Evolutionary conservation across 2,888 invertebrate species (phyloP), one percentile per base, ranked within the genome.

Genomic region (Dicranocentrus wangi): DNA sequence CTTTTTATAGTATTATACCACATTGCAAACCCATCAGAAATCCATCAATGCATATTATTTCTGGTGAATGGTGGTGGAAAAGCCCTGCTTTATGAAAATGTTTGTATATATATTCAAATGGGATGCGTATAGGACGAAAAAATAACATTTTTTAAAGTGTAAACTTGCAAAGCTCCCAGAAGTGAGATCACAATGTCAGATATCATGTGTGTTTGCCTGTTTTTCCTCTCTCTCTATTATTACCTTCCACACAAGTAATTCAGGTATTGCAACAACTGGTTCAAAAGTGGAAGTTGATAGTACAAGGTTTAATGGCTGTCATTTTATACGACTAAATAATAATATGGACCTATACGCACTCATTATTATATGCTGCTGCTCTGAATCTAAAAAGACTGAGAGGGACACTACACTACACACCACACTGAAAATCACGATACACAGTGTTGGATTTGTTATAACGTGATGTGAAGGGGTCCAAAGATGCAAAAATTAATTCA

Each of bases 281-380:
- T 79, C 65, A 78, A 65, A 79, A 79, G 78, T 79, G 78, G 78
- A 79, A 79, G 78, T 79, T 79, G 78, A 79, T 79, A 71, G 43
- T 65, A 58, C 66, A 65, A 71, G 71, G 32, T 79, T 79, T 71
- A 79, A 79, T 71, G 71, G 71, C 78, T 79, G 78, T 79, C 78
- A 79, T 79, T 70, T 78, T 65, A 65, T 47, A 76, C 21, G 69
- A 69, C 69, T 69, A n/a, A n/a, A n/a, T n/a, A 69, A 69, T 69
- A 69, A 69, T 69, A 69, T 69, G 39, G 53, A 39, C 19, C 51
- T 47, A 10, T 42, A 27, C 60, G 1, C 19, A 55, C 19, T 17
- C 60, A 60, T 15, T 21, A 13, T 21, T n/a, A 3, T 21, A 63
- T 63, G 39, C 27, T n/a, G n/a, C n/a, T n/a, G 61, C 61, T 32